Percentiles rank a stretch among this genome's conserved stretches.
These are phyloP conservation scores for Drosophila melanogaster DNA, from an alignment of 1,140 invertebrate species.

Conservation along the genomic window Release_6_plus_ISO1_MT NT_037436.4:13116501-13117000, in stretches of 20 bases:
- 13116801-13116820: conserved; percentile 86
- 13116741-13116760: conserved; percentile 91
- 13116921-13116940: conserved; percentile 59
- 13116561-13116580: conserved; percentile 88
- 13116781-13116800: conserved; percentile 94
- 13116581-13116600: conserved; percentile 92
- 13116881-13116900: conserved; percentile 91
- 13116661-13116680: conserved; percentile 89
- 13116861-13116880: conserved; percentile 75
- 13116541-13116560: conserved; percentile 89
- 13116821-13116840: conserved; percentile 86
- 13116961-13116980: conserved; percentile 74
- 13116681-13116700: conserved; percentile 91
- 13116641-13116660: conserved; percentile 88
- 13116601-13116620: conserved; percentile 90
- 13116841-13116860: conserved; percentile 85
- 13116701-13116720: conserved; percentile 92
- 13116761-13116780: conserved; percentile 94
- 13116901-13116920: conserved; percentile 72
- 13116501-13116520: conserved; percentile 85
- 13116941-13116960: conserved; percentile 80
- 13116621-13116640: conserved; percentile 91
- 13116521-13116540: conserved; percentile 90
- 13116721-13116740: conserved; percentile 90
- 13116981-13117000: conserved; percentile 75